A percentile compares a stretch with the other conserved stretches of the same genome.
Evolutionary conservation across 2,797 vertebrate species (phyloP).

Genomic region (Pseudocheirus occidentalis): DNA sequence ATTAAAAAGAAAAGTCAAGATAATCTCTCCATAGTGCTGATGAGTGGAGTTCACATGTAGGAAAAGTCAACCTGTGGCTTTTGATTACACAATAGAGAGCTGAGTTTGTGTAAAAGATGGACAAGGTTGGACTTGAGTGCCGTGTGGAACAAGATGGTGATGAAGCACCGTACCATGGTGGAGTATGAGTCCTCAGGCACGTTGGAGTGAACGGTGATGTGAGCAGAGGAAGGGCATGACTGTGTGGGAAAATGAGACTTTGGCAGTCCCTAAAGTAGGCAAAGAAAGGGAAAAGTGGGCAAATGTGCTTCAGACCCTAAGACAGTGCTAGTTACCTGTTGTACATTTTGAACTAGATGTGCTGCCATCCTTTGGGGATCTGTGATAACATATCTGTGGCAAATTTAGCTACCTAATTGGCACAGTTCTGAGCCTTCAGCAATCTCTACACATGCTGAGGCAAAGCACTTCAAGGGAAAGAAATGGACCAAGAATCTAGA

Average conservation of each 20-base stretch:
- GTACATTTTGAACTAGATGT: not conserved
- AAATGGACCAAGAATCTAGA: not conserved
- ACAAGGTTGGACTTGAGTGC: not conserved
- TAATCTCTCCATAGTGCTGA: not conserved
- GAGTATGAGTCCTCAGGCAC: not conserved
- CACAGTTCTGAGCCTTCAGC: not conserved
- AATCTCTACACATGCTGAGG: not conserved
- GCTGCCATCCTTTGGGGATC: not conserved
- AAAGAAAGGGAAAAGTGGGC: not conserved
- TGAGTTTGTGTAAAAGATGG: not conserved
- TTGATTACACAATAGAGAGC: not conserved
- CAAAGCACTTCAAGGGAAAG: not conserved
- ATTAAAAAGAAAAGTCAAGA: not conserved
- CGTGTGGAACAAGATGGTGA: not conserved
- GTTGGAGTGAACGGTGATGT: too few species aligned
- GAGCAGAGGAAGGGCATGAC: not conserved
- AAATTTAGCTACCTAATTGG: not conserved
- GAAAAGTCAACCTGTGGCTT: not conserved
- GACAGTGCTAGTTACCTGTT: not conserved
- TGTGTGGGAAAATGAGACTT: not conserved
- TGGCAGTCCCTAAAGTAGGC: not conserved
- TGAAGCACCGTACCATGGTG: not conserved
- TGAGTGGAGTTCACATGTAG: not conserved
- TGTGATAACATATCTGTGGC: not conserved
- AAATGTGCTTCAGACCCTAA: not conserved